Percentiles rank a stretch among this genome's conserved stretches.
These are phyloP conservation scores for Orthosia cruda DNA, from an alignment of 2,888 invertebrate genomes.

Conservation along the genomic window DNA sequence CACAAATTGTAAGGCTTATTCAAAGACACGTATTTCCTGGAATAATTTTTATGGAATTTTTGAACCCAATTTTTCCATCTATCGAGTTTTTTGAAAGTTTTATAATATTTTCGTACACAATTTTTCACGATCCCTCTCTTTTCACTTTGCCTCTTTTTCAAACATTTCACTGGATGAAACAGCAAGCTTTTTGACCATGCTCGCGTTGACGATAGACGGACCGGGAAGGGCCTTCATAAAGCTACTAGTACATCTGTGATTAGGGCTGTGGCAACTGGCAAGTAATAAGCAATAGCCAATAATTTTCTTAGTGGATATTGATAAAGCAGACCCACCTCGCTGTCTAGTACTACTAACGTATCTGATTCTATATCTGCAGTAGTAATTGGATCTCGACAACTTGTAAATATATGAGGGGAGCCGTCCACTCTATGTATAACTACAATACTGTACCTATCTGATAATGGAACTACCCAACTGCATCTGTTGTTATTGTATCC, in stretches of 20 bases:
- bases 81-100: too few species aligned
- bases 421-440: neutral
- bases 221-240: neutral
- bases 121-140: too few species aligned
- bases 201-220: too few species aligned
- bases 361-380: conserved; percentile 29
- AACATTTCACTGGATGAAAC: too few species aligned
- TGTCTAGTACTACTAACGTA: neutral
- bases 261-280: neutral
- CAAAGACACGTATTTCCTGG: too few species aligned
- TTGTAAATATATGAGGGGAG: conserved; percentile 7
- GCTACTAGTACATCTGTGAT: conserved; percentile 10
- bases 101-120: too few species aligned
- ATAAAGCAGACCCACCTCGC: conserved; percentile 14
- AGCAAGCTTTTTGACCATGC: too few species aligned
- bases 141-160: too few species aligned
- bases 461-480: neutral
- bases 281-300: conserved; percentile 24
- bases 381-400: conserved; percentile 44
- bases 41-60: too few species aligned
- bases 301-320: conserved; percentile 38
- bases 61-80: too few species aligned
- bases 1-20: too few species aligned
- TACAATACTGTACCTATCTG: neutral
- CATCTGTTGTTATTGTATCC: conserved; percentile 2